phyloP scores from a whole-genome alignment of 2,797 vertebrate species.

The Scarus forsteni region DNA sequence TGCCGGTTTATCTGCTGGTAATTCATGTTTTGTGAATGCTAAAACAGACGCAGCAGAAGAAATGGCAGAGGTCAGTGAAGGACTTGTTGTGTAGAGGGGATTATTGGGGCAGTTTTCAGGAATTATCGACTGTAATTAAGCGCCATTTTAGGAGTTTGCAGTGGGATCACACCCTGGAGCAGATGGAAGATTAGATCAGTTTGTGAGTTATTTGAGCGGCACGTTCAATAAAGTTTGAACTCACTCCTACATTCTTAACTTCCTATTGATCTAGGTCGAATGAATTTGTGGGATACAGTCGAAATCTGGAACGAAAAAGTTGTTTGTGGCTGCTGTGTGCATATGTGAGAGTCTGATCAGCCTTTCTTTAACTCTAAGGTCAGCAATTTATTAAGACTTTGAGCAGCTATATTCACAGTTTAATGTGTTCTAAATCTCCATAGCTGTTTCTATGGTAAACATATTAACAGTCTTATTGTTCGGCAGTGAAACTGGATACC shows the following conservation, averaged over 20 bases:
- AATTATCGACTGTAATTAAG: slow-evolving; percentile 21
- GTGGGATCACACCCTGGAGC: not conserved
- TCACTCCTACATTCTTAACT: slow-evolving; percentile 18
- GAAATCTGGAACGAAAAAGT: not conserved
- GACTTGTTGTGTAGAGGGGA: not conserved
- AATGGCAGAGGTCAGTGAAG: slow-evolving; percentile 7
- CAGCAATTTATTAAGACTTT: not conserved
- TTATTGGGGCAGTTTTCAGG: slow-evolving; percentile 4
- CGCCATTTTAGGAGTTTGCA: not conserved
- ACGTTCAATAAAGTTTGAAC: slow-evolving; percentile 16
- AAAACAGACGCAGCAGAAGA: slow-evolving; percentile 6
- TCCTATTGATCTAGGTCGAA: slow-evolving; percentile 26
- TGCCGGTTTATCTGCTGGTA: slow-evolving; percentile 15
- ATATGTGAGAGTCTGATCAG: not conserved
- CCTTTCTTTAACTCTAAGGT: not conserved
- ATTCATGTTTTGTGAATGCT: slow-evolving; percentile 26
- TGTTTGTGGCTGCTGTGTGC: not conserved
- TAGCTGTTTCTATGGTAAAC: not conserved
- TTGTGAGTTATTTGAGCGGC: not conserved
- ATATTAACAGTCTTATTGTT: not conserved
- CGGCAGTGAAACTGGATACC: no score
- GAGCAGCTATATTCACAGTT: not conserved
- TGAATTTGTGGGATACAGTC: slow-evolving; percentile 14
- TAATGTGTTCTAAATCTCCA: not conserved
- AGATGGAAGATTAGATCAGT: not conserved